A percentile compares a stretch with the other conserved stretches of the same genome.
These are phyloP conservation scores for Apeira syringaria DNA, from an alignment of 2,888 invertebrate species.

Conservation along the genomic window DNA sequence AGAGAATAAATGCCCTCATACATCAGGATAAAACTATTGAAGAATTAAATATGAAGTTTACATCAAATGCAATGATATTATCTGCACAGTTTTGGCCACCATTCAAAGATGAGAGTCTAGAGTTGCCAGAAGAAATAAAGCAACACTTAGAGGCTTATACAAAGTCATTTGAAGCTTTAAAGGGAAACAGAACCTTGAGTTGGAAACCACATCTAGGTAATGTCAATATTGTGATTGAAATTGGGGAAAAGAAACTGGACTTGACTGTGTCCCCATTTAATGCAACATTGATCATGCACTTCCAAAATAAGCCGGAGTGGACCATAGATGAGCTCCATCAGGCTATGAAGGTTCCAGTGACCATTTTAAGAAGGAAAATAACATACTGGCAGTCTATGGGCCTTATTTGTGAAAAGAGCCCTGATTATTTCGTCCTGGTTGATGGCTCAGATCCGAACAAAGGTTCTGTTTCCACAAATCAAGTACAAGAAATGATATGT, in stretches of 20 bases:
- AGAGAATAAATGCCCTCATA: constrained; percentile 94
- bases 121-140: constrained; percentile 91
- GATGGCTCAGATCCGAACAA: constrained; percentile 84
- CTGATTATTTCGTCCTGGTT: constrained; percentile 89
- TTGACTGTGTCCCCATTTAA: constrained; percentile 96
- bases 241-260: constrained; percentile 90
- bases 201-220: constrained; percentile 98
- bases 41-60: constrained; percentile 61
- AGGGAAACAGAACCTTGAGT: constrained; percentile 95
- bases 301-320: constrained; percentile 94
- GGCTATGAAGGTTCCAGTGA: constrained; percentile 93
- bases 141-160: constrained; percentile 93
- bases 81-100: constrained; percentile 99
- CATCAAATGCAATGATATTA: constrained; percentile 91
- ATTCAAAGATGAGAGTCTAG: constrained; percentile 96
- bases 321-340: constrained; percentile 93
- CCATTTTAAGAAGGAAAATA: constrained; percentile 93
- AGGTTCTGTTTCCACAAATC: constrained; percentile 79
- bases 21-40: constrained; percentile 87
- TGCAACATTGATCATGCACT: constrained; percentile 96
- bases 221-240: constrained; percentile 95
- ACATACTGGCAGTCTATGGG: constrained; percentile 98
- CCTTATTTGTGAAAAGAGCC: constrained; percentile 88
- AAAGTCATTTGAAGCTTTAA: constrained; percentile 94
- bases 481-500: constrained; percentile 86